Conservation (phyloP, 2,797 vertebrate genomes). For the Rhinella marina region DNA sequence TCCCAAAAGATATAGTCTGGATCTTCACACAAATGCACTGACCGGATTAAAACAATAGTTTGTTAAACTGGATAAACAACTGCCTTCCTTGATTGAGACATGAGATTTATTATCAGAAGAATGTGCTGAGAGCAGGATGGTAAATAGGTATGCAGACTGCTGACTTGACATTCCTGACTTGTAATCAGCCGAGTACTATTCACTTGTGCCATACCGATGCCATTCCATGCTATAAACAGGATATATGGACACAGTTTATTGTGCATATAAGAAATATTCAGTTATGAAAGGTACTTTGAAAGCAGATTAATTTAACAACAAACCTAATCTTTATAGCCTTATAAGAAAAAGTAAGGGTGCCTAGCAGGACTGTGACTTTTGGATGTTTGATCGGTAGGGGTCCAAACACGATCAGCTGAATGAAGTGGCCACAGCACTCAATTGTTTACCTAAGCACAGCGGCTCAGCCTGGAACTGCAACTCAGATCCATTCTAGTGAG, state of each 20-base stretch:
- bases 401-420: neutral
- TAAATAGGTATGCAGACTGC: neutral
- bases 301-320: neutral
- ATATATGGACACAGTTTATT: neutral
- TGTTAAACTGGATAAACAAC: constrained; percentile 24
- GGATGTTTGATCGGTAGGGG: no score
- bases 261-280: neutral
- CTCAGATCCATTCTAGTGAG: neutral
- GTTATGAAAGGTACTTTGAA: neutral
- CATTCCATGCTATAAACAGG: no score
- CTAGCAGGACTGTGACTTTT: neutral
- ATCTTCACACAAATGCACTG: neutral
- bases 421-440: neutral
- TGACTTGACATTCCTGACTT: constrained; percentile 32
- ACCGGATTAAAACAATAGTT: neutral
- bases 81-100: constrained; percentile 1
- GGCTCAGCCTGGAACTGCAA: neutral
- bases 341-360: no score
- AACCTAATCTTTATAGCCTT: no score
- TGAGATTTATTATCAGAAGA: neutral
- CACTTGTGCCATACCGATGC: neutral
- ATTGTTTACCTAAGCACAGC: no score
- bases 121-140: constrained; percentile 1
- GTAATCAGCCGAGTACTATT: neutral
- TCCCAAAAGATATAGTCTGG: neutral